These are phyloP conservation scores for Philopedon plagiatum DNA, from an alignment of 2,888 invertebrate genomes.

Conservation along the genomic window DNA sequence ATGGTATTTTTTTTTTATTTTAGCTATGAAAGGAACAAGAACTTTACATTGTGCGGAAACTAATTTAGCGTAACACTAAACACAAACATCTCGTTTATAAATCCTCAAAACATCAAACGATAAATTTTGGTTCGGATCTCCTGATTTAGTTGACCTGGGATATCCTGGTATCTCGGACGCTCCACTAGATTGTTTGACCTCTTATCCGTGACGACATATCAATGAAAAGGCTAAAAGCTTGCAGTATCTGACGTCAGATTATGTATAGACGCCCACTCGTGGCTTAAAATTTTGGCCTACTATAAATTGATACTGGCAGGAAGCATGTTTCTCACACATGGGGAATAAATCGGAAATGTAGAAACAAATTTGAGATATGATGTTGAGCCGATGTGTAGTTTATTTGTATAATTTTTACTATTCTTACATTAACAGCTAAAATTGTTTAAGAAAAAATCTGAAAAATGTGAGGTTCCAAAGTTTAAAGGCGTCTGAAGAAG, in stretches of 20 bases:
- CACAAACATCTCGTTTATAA: background rate
- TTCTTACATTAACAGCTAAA: too few species aligned
- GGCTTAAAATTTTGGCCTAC: background rate
- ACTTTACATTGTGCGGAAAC: too few species aligned
- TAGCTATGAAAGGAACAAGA: too few species aligned
- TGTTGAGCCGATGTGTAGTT: too few species aligned
- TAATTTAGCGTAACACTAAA: background rate
- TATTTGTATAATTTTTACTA: too few species aligned
- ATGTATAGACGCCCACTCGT: slow-evolving; percentile 24
- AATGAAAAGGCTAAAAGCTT: slow-evolving; percentile 19
- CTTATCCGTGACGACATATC: slow-evolving; percentile 29
- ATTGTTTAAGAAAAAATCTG: too few species aligned
- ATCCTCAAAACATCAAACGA: background rate
- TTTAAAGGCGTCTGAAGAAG: too few species aligned
- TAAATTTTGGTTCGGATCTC: background rate
- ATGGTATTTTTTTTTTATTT: too few species aligned
- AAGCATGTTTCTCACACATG: too few species aligned
- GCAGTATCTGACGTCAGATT: slow-evolving; percentile 37
- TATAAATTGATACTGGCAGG: background rate
- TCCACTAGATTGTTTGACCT: slow-evolving; percentile 12
- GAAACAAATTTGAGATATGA: too few species aligned
- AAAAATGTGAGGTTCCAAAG: too few species aligned
- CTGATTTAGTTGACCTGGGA: slow-evolving; percentile 9
- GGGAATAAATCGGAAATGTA: too few species aligned
- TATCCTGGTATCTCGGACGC: background rate